Conservation (phyloP, 2,888 invertebrate species). For the Trilocha varians region DNA sequence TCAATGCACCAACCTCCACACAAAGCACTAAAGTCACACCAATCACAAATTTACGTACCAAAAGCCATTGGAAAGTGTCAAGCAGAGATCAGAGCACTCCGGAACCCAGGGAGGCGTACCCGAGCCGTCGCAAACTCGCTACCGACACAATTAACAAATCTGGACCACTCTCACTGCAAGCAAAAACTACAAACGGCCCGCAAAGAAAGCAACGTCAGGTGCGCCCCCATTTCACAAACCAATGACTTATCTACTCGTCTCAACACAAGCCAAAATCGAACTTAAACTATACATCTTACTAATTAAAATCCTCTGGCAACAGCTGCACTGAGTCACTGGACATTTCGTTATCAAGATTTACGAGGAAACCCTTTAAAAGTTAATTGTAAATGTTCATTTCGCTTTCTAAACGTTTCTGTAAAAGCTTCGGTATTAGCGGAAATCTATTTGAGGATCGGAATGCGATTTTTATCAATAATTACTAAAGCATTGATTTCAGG, state of each 20-base stretch:
- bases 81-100: conserved; percentile 12
- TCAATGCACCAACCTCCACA: too few species aligned
- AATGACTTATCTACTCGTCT: conserved; percentile 48
- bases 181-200: conserved; percentile 63
- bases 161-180: conserved; percentile 70
- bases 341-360: conserved; percentile 64
- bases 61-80: background rate
- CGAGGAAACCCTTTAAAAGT: conserved; percentile 61
- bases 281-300: conserved; percentile 22
- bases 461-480: conserved; percentile 1
- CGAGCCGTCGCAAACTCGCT: conserved; percentile 54
- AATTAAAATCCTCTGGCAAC: conserved; percentile 17
- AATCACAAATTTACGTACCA: background rate
- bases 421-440: conserved; percentile 18
- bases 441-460: conserved; percentile 1
- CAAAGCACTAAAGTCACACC: too few species aligned
- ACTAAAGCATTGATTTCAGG: background rate
- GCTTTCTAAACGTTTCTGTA: conserved; percentile 46
- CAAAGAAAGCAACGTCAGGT: conserved; percentile 70
- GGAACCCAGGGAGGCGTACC: conserved; percentile 30
- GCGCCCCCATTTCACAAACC: conserved; percentile 72
- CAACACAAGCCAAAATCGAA: conserved; percentile 31
- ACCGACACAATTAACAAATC: conserved; percentile 67
- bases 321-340: conserved; percentile 29
- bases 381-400: conserved; percentile 54